These are phyloP conservation scores for Chrysotoxum bicinctum DNA, from an alignment of 2,888 invertebrate genomes.

Conservation along the genomic window DNA sequence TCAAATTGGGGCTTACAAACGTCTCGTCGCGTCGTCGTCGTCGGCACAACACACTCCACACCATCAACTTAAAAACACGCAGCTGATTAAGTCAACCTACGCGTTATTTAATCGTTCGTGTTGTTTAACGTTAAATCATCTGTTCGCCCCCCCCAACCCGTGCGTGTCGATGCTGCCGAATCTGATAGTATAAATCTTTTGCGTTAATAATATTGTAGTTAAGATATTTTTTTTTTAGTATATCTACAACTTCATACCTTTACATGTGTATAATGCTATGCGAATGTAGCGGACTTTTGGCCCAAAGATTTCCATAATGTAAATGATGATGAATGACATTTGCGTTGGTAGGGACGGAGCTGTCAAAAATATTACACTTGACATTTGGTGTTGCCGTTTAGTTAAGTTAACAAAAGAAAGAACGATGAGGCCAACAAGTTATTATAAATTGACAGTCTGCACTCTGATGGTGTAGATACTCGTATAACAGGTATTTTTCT, in stretches of 20 bases:
- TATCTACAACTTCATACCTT: not conserved
- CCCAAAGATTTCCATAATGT: conserved; percentile 19
- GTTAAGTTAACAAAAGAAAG: not conserved
- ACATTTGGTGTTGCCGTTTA: conserved; percentile 6
- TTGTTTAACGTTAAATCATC: conserved; percentile 17
- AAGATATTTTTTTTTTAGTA: conserved; percentile 13
- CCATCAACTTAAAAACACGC: conserved; percentile 3
- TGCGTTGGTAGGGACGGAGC: conserved; percentile 35
- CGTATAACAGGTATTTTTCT: conserved; percentile 21
- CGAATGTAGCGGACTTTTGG: not conserved
- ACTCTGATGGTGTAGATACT: not conserved
- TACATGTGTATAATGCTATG: not conserved
- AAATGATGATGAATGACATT: conserved; percentile 55
- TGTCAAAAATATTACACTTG: conserved; percentile 53
- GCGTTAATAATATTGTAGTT: conserved; percentile 49
- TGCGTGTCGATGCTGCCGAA: not conserved
- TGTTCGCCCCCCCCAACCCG: not conserved
- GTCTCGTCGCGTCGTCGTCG: too few species aligned
- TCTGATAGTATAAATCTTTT: conserved; percentile 45
- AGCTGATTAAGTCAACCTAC: conserved; percentile 56
- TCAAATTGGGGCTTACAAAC: conserved; percentile 4
- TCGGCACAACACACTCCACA: not conserved
- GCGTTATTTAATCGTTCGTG: conserved; percentile 34
- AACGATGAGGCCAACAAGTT: not conserved
- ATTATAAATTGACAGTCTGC: not conserved